These are phyloP conservation scores for Nomada goodeniana DNA, from an alignment of 2,888 invertebrate genomes.

Conservation along the genomic window DNA sequence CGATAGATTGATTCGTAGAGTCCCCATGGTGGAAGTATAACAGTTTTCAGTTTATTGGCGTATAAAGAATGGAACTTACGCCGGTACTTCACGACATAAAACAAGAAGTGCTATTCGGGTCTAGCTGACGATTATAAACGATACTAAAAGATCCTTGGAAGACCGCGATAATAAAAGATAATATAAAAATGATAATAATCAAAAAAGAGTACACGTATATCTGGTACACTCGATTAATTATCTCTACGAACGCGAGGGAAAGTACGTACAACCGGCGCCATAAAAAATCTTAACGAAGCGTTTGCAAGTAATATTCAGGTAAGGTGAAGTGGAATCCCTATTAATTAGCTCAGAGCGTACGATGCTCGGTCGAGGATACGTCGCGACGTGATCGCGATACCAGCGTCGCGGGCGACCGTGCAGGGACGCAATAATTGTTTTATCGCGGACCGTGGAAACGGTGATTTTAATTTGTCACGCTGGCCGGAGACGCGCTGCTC, in stretches of 20 bases:
- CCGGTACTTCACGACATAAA: too few species aligned
- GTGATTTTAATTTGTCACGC: constrained; percentile 73
- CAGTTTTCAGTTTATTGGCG: neutral
- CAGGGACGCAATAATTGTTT: constrained; percentile 67
- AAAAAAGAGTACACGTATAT: too few species aligned
- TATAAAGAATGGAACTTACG: constrained; percentile 42
- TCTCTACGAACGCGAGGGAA: neutral
- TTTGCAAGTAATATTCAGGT: constrained; percentile 23
- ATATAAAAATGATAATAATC: too few species aligned
- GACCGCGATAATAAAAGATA: too few species aligned
- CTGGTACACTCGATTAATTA: neutral
- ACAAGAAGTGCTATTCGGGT: too few species aligned
- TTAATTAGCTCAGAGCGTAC: constrained; percentile 31
- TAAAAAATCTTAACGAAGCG: constrained; percentile 38
- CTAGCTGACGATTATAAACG: constrained; percentile 11
- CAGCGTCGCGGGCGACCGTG: constrained; percentile 24
- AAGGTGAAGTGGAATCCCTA: constrained; percentile 54
- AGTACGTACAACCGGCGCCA: constrained; percentile 1
- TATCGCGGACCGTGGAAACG: constrained; percentile 66
- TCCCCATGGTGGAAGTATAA: neutral
- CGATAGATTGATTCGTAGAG: constrained; percentile 54
- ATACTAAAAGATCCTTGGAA: neutral
- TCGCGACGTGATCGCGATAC: neutral
- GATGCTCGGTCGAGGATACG: constrained; percentile 39
- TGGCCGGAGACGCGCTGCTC: constrained; percentile 62